Conservation (phyloP, 1,140 invertebrate genomes). For the Pomphorhynchus laevis region DNA sequence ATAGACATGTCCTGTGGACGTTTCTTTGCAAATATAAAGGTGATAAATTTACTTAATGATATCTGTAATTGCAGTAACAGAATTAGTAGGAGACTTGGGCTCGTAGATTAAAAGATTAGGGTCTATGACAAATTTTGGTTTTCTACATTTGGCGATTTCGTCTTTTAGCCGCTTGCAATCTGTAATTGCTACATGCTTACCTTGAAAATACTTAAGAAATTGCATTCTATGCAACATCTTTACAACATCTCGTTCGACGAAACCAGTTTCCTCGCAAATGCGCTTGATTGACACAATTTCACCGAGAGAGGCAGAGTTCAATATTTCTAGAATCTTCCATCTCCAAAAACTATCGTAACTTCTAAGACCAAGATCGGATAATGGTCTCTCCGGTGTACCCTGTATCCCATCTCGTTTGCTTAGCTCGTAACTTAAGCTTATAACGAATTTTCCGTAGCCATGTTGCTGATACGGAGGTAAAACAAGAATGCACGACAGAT, state of each 20-base stretch:
- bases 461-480: slow-evolving; percentile 84
- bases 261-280: slow-evolving; percentile 58
- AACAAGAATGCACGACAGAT: slow-evolving; percentile 94
- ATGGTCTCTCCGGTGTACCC: background rate
- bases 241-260: slow-evolving; percentile 79
- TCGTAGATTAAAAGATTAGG: no score
- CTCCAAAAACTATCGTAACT: slow-evolving; percentile 15
- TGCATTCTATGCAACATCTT: slow-evolving; percentile 77
- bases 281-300: no score
- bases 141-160: no score
- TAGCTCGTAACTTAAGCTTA: background rate
- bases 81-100: no score
- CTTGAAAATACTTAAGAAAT: slow-evolving; percentile 96
- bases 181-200: slow-evolving; percentile 73
- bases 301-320: background rate
- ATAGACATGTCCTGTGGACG: no score
- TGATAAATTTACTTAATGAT: no score
- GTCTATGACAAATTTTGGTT: no score
- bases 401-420: background rate
- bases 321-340: slow-evolving; percentile 9
- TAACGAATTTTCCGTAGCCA: slow-evolving; percentile 73
- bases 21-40: no score
- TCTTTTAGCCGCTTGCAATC: no score
- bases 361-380: background rate
- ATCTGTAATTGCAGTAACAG: no score